Evolutionary conservation across 1,140 invertebrate genomes (phyloP).

Genomic region (Penaeus vannamei): DNA sequence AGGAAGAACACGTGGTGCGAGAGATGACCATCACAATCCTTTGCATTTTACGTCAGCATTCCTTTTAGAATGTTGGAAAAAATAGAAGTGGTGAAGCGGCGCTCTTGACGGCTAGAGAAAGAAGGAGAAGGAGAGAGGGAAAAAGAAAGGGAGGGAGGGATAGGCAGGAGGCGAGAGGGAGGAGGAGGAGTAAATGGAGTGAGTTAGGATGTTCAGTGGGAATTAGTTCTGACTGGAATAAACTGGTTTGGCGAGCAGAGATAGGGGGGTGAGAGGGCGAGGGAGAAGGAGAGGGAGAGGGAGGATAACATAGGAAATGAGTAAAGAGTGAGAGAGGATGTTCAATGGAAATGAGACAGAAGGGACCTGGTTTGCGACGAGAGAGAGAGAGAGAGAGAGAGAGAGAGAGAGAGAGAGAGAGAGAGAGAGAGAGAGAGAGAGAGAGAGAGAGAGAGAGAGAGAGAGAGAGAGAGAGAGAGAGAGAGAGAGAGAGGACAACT

Average conservation of each 20-base stretch:
- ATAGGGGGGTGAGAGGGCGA: neutral
- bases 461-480: neutral
- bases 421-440: constrained; percentile 23
- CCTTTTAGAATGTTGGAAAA: too few species aligned
- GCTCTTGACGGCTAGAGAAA: too few species aligned
- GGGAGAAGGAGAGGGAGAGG: neutral
- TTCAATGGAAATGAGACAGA: neutral
- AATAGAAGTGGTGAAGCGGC: too few species aligned
- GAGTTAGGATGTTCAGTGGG: too few species aligned
- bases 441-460: constrained; percentile 14
- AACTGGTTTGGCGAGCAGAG: too few species aligned
- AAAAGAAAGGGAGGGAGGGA: neutral
- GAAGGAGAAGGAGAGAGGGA: neutral
- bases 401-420: constrained; percentile 20
- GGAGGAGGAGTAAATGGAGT: too few species aligned
- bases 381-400: neutral
- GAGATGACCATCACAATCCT: too few species aligned
- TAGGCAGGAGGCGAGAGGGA: too few species aligned
- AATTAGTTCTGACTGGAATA: too few species aligned
- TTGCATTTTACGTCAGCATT: too few species aligned
- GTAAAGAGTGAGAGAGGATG: neutral
- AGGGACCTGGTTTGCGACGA: neutral
- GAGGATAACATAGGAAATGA: neutral
- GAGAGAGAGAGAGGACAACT: neutral
- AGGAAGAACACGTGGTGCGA: too few species aligned